Evolutionary conservation across 1,140 invertebrate genomes (phyloP), one percentile per base, ranked within the genome.

Genomic region (Bombus affinis): DNA sequence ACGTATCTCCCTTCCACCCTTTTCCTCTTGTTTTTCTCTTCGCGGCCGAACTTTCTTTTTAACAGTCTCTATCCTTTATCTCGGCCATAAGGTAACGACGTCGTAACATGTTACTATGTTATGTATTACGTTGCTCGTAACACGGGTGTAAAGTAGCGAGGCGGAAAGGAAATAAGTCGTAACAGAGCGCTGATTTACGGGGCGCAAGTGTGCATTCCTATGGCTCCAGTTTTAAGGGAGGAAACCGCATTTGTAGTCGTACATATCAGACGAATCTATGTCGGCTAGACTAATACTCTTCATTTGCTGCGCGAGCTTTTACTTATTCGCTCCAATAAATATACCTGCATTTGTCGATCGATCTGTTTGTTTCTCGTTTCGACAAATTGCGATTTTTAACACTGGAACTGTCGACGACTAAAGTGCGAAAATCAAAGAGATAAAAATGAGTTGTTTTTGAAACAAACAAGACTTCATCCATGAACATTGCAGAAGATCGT

Each of bases 101-200:
- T 89, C 85, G 76, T 86, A 89, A 89, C 81, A 35, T 59, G 88
- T 89, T 89, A 89, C 83, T 73, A 35, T 73, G 78, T 89, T 86
- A 89, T 84, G 80, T 89, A 89, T 89, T 84, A 89, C 86, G 68
- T 32, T 32, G 66, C 62, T 65, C 78, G 86, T 84, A 84, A 85
- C 59, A 71, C n/a, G 75, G 62, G 44, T 47, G 83, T 10, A 37
- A 77, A 70, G 85, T 73, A 75, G 44, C 37, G 37, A 68, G 37
- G n/a, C 71, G 47, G 37, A 62, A 84, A 76, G 73, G 39, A 89
- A 83, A 89, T 87, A 89, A 89, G 88, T 81, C 85, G 75, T 75
- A 81, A 70, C 47, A 35, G 82, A 44, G 74, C 35, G 66, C 59
- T 87, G 88, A 90, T 90, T 89, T 88, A 89, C 88, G 78, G 73